Base-by-base conservation (phyloP, 2,888 invertebrate genomes). In the Gastrophysa polygoni region DNA sequence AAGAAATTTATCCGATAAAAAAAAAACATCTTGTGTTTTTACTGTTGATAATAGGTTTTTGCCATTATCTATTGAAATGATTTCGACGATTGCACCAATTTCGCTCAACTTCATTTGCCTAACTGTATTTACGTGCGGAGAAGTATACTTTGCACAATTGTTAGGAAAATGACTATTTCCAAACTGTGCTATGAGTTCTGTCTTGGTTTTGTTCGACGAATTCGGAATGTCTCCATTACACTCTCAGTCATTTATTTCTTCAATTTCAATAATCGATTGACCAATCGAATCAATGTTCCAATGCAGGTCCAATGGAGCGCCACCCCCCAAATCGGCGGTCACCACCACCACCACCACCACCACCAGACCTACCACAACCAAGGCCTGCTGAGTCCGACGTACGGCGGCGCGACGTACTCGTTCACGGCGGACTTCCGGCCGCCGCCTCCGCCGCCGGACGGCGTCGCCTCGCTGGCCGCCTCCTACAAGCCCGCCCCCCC, bases 341-440 rank as follows among this genome's bases (percentile, higher is more conserved):
- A 88, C 72, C 81, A 84, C 11, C 75, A 86, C 67, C 88, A 89
- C 64, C 89, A 88, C 72, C 81, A 84, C 11, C 75, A 86, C 17
- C 76, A 87, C 0, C 87, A 89, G 0, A 65, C 68, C 11, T 78
- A 78, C 61, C 89, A 88, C 49, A 89, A 87, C 71, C 83, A 85
- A 29, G 86, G 85, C 71, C 82, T 90, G 38, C 82, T 91, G 57
- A 89, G 88, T 74, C 89, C 91, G 0, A 84, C 86, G 20, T 90
- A 91, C 75, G 83, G 84, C 43, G 89, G 90, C 46, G 88, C 91
- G 28, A 92, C 92, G 0, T 93, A 92, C 75, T 92, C 92, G 47
- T 92, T 93, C 80, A 92, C 92, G 1, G 92, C 93, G 0, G 92
- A 93, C 80, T 91, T 92, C 78, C 82, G 92, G 34, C 83, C 91